Conservation (phyloP, 2,797 vertebrate genomes). For the Characodon lateralis region DNA sequence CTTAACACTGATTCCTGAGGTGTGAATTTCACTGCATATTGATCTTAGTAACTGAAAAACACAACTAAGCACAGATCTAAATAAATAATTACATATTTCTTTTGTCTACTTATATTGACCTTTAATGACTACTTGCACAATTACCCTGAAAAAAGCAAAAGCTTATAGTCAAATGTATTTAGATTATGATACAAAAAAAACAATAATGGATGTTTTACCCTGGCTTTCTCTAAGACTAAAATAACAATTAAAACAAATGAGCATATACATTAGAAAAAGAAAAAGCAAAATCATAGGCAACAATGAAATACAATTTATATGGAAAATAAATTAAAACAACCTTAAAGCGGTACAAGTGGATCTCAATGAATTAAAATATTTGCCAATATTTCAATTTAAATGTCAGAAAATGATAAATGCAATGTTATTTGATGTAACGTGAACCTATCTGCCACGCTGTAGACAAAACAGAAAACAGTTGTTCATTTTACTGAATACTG, state of each 20-base stretch:
- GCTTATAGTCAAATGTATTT: too few relatives aligned
- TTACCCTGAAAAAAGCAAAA: too few relatives aligned
- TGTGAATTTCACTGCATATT: neutral
- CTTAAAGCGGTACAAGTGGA: neutral
- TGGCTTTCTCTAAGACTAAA: neutral
- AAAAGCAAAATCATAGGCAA: too few relatives aligned
- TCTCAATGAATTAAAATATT: neutral
- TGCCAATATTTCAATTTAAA: neutral
- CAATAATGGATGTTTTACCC: too few relatives aligned
- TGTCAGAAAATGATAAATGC: neutral
- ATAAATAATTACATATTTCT: too few relatives aligned
- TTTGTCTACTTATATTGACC: too few relatives aligned
- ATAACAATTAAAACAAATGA: neutral
- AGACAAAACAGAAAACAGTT: constrained; percentile 40
- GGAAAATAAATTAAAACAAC: neutral
- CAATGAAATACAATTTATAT: neutral
- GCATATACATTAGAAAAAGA: neutral
- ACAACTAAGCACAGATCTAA: too few relatives aligned
- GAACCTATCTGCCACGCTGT: constrained; percentile 48
- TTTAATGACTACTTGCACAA: too few relatives aligned
- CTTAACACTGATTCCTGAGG: neutral
- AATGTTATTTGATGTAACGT: constrained; percentile 3
- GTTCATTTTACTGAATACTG: neutral
- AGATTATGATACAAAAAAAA: too few relatives aligned
- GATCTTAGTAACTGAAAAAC: neutral